phyloP scores from a whole-genome alignment of 2,888 invertebrate genomes.

The Tinea semifulvella region DNA sequence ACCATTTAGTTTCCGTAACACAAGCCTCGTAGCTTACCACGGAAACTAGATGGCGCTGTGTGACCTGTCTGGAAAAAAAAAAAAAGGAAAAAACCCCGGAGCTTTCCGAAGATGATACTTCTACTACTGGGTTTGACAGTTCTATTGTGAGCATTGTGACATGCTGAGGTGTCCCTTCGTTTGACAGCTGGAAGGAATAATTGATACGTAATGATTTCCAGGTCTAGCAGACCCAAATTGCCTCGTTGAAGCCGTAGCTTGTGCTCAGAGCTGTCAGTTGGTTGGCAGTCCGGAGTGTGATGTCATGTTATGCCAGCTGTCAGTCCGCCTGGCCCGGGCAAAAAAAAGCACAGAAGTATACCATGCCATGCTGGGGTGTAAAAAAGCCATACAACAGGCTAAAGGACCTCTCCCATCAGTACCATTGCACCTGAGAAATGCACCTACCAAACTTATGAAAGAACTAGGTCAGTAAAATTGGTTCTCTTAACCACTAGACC shows the following conservation, averaged over 20 bases:
- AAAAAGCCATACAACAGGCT: conserved; percentile 63
- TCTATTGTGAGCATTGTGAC: no score
- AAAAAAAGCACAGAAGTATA: conserved; percentile 76
- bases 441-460: conserved; percentile 81
- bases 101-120: no score
- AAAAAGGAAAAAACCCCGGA: no score
- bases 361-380: conserved; percentile 68
- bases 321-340: conserved; percentile 78
- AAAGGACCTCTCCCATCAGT: conserved; percentile 78
- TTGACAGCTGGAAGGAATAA: no score
- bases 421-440: conserved; percentile 81
- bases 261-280: conserved; percentile 81
- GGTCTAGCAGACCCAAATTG: conserved; percentile 74
- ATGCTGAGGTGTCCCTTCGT: no score
- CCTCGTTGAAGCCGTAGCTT: conserved; percentile 73
- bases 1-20: no score
- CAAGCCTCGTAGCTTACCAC: no score
- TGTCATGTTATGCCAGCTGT: conserved; percentile 79
- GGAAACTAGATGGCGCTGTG: no score
- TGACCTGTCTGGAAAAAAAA: no score
- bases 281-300: conserved; percentile 86
- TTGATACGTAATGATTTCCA: no score
- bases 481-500: no score
- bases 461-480: conserved; percentile 67
- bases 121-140: no score